Evolutionary conservation across 1,140 invertebrate species (phyloP).

Genomic region (Lanistes nyassanus): DNA sequence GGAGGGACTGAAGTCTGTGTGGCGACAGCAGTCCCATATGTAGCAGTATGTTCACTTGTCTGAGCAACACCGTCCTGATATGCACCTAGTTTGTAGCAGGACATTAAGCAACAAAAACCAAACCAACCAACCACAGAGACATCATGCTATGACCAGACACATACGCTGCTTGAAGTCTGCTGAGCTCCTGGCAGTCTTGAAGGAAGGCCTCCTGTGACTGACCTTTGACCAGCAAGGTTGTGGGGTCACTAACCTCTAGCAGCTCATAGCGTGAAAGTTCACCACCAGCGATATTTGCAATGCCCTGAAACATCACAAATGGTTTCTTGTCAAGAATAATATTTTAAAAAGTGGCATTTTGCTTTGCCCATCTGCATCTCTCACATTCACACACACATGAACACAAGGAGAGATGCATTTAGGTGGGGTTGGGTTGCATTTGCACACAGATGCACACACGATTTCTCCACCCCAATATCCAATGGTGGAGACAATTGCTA

Average conservation of each 20-base stretch:
- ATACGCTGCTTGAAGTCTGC: constrained; percentile 55
- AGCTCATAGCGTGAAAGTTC: constrained; percentile 55
- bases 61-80: too few species aligned
- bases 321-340: neutral
- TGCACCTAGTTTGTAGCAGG: too few species aligned
- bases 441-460: neutral
- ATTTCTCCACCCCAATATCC: neutral
- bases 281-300: constrained; percentile 57
- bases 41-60: too few species aligned
- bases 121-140: neutral
- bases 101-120: too few species aligned
- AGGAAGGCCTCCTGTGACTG: constrained; percentile 46
- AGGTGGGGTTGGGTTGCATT: neutral
- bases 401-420: neutral
- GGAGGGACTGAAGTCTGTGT: too few species aligned
- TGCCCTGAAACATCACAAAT: constrained; percentile 44
- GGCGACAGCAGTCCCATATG: too few species aligned
- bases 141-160: constrained; percentile 15
- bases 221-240: constrained; percentile 48
- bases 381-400: neutral
- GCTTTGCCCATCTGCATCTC: neutral
- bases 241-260: constrained; percentile 58
- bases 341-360: neutral
- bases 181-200: constrained; percentile 57
- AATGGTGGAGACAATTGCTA: too few species aligned